Evolutionary conservation across 2,113 vertebrate species (phyloP), one percentile per base, ranked within the genome.

Genomic region (Maccullochella peelii): DNA sequence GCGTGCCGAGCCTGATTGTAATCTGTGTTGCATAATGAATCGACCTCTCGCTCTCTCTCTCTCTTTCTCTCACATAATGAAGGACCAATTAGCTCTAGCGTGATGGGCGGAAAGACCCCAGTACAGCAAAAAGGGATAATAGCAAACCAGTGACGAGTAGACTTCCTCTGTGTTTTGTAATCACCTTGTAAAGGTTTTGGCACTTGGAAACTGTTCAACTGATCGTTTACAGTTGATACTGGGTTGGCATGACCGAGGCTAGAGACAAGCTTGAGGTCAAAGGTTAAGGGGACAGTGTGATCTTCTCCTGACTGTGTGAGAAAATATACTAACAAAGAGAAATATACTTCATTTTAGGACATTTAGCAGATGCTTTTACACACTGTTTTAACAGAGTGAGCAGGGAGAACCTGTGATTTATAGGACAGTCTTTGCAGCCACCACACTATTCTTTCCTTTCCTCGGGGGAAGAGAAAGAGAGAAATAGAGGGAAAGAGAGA

Each of bases 21-120:
- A 90, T 92, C 91, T 85, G 73, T 27, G 88, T 95, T 92, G 91
- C 67, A 54, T 92, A 94, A 92, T 88, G 74, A 84, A 76, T 80
- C 27, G 36, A 86, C 84, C 84, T 77, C 83, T 50, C 67, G 2
- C 23, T 55, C 73, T 67, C 47, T 69, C 78, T 38, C 65, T 33
- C 14, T 42, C 62, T 68, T 61, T n/a, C 25, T 73, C 18, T 82
- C 77, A 38, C 61, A 55, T 42, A 61, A 65, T 80, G 38, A 84
- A 82, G 47, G 55, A 72, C 25, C 72, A 80, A 75, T 88, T 83
- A 80, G 57, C 23, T 61, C 25, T 3, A 27, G 70, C 12, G 14
- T 12, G 66, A 85, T 40, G 38, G 25, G 55, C 67, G 52, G 70
- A 74, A 71, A 58, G 27, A 44, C 27, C 50, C 15, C 21, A 25